Evolutionary conservation across 2,888 invertebrate genomes (phyloP).

Genomic region (Machimus rusticus): DNA sequence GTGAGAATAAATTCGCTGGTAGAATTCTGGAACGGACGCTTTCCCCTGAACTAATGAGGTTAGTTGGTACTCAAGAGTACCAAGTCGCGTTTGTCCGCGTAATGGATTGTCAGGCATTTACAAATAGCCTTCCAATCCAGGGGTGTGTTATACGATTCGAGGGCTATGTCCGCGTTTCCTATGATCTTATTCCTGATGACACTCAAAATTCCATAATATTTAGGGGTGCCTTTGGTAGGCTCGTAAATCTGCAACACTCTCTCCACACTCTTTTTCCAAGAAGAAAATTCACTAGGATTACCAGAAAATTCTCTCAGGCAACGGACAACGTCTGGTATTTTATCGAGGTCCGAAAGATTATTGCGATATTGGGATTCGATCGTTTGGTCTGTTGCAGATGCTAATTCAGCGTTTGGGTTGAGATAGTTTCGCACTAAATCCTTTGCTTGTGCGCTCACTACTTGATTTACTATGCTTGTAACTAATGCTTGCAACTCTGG

Average conservation of each 20-base stretch:
- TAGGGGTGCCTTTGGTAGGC: constrained; percentile 37
- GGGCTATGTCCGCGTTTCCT: constrained; percentile 41
- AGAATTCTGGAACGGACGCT: constrained; percentile 36
- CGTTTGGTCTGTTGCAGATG: constrained; percentile 3
- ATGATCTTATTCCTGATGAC: constrained; percentile 45
- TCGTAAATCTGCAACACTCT: constrained; percentile 42
- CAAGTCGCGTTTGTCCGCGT: constrained; percentile 45
- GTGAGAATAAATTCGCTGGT: constrained; percentile 45
- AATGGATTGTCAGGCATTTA: constrained; percentile 42
- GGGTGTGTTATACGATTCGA: constrained; percentile 46
- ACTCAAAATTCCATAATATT: constrained; percentile 45
- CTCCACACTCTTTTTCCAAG: constrained; percentile 45
- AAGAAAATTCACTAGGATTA: constrained; percentile 34
- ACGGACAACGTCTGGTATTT: constrained; percentile 9
- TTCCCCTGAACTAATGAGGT: constrained; percentile 41
- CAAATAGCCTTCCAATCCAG: constrained; percentile 42
- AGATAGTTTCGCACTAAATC: background rate
- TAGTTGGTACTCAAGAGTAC: constrained; percentile 46
- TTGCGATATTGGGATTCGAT: constrained; percentile 12
- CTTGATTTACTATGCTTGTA: background rate
- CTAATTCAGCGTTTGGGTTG: background rate
- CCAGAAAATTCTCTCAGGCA: constrained; percentile 41
- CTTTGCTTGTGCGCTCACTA: background rate
- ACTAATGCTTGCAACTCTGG: background rate
- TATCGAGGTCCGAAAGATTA: constrained; percentile 34